Conservation (phyloP, 2,113 vertebrate species). For the Turnix velox region DNA sequence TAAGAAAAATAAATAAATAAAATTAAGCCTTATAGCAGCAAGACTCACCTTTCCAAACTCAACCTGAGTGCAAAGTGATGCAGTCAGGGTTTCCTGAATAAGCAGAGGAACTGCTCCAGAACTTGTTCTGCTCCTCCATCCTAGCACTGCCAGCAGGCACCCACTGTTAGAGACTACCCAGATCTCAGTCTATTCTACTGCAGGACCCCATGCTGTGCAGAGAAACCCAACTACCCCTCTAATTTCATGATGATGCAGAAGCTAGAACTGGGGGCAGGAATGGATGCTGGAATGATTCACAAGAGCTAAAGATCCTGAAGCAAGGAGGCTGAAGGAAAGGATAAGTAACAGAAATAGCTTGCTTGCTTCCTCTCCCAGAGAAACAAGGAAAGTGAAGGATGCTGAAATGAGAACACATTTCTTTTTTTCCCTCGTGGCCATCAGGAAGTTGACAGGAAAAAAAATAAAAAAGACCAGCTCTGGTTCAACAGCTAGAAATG, state of each 20-base stretch:
- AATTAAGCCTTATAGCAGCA: neutral
- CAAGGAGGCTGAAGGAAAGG: neutral
- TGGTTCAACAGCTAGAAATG: neutral
- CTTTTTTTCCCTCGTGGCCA: neutral
- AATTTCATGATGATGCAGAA: neutral
- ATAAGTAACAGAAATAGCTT: conserved; percentile 23
- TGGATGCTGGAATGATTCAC: neutral
- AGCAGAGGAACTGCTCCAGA: neutral
- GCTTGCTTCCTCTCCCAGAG: neutral
- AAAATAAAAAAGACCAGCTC: neutral
- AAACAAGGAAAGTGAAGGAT: neutral
- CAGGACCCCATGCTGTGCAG: fast-evolving
- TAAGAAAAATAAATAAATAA: neutral
- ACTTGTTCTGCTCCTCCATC: neutral
- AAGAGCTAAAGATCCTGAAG: neutral
- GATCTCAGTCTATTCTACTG: neutral
- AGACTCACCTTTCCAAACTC: neutral
- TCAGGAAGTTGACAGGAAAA: neutral
- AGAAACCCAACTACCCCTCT: neutral
- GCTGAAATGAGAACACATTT: neutral
- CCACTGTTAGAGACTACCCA: neutral
- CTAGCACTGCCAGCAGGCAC: neutral
- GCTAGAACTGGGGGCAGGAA: neutral
- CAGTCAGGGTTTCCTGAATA: neutral
- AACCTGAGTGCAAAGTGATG: neutral